Base-by-base conservation (phyloP, 2,888 invertebrate genomes). In the Andrena marginata region DNA sequence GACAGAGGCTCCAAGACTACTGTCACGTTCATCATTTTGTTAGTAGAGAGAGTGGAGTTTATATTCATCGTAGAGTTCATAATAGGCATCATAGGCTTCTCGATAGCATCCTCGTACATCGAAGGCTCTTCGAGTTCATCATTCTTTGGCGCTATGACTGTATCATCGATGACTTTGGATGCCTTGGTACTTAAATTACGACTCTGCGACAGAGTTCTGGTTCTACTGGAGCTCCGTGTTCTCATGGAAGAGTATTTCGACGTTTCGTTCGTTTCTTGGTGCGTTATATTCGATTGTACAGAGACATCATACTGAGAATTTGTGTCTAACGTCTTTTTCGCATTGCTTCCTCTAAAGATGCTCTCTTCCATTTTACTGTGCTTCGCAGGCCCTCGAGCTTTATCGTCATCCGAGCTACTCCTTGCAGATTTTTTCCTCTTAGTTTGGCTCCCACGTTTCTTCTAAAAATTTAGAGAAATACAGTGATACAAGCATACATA, bases 1-100 rank as follows among this genome's bases (percentile, higher is more conserved):
- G 82, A 56, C 4, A 93, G 42, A 6, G 85, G 87, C 62, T 93
- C 93, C 2, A 94, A 65, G 3, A 93, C 80, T 6, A 94, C 93
- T 0, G 91, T 91, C 0, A 85, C 90, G 42, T 92, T 92, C 87
- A 93, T 90, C 65, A 90, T 85, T 79, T 87, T 90, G 2, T 90
- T 88, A 5, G 90, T 29, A 2, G 77, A 74, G 20, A 78, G 51
- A 1, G 89, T 89, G 8, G 84, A 72, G 75, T 91, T 92, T 1
- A 90, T 78, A 73, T 92, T 93, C 91, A 94, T 91, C 2, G 94
- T 94, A 2, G 94, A 94, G 83, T 92, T 93, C 91, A 93, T 90
- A 16, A 92, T 88, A 20, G 93, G 93, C 33, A 86, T 70, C 33
- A 86, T 70, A 13, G 90, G 89, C 80, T 92, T 94, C 3, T 89